Base-by-base conservation (phyloP, 2,113 vertebrate genomes). In the Gila orcuttii region DNA sequence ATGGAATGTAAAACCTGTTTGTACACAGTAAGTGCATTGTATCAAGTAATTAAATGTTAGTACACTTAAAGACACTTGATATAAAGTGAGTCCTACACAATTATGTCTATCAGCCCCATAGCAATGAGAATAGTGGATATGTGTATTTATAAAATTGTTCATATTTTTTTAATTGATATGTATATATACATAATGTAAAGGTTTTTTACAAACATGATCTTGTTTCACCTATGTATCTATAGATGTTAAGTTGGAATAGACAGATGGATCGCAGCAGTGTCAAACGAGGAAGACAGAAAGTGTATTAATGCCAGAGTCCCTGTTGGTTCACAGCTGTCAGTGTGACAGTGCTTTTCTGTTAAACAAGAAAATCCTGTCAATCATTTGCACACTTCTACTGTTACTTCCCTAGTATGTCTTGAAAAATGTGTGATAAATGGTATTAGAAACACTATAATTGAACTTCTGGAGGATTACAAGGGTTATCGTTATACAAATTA, bases 351-450 rank as follows among this genome's bases (percentile, higher is more conserved):
- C 64, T 68, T 69, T 77, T 36, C 45, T 81, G 45, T 52, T 68
- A 42, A 75, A 75, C 73, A 75, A 47, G 42, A 50, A 75, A 75
- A 47, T 75, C 39, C 71, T 15, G 42, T 74, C 60, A 81, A 28
- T 81, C 59, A 66, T 47, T 47, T 47, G 39, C 42, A 81, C 78
- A 80, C 59, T 9, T 39, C 15, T 42, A 25, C 50, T 59, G 77
- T 79, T 23, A 12, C 12, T 19, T 45, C 42, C 15, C 2, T n/a
- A 31, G 79, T 81, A 9, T 66, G 8, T 66, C 4, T 25, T 28
- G 12, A 79, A 10, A 19, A 62, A 42, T 15, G 28, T 45, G 23
- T 79, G 11, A 79, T 79, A 8, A 79, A 60, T 60, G 12, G 6
- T 60, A 45, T 64, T 80, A 47, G 57, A 28, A 64, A 25, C 59